Evolutionary conservation across 2,888 invertebrate genomes (phyloP).

Genomic region (Tipula vernalis): DNA sequence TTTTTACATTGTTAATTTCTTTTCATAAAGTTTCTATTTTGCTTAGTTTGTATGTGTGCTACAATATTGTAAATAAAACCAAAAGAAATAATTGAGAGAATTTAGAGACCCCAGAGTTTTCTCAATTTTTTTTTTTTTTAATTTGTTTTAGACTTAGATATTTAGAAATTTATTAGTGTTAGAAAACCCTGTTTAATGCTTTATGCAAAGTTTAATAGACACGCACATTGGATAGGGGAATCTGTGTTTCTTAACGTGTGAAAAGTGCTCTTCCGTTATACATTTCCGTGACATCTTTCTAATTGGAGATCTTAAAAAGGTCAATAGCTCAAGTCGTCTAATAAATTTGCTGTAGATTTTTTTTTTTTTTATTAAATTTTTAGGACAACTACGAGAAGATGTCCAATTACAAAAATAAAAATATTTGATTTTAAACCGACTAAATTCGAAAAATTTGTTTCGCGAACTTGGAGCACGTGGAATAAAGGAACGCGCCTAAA

Average conservation of each 20-base stretch:
- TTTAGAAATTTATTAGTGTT: neutral
- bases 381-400: no score
- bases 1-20: neutral
- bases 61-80: neutral
- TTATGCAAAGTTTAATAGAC: neutral
- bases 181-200: neutral
- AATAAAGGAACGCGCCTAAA: no score
- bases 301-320: no score
- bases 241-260: neutral
- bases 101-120: conserved; percentile 6
- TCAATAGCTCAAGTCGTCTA: no score
- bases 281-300: no score
- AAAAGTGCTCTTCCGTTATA: no score
- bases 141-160: neutral
- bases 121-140: neutral
- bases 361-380: no score
- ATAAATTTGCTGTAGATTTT: no score
- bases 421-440: no score
- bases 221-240: neutral
- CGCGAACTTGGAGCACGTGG: no score
- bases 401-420: no score
- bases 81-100: neutral
- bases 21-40: neutral
- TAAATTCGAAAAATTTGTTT: no score
- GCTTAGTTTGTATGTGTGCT: neutral